Evolutionary conservation across 53 echinoderm and acorn worm species (phyloP).

Genomic region (Holothuria leucospilota): DNA sequence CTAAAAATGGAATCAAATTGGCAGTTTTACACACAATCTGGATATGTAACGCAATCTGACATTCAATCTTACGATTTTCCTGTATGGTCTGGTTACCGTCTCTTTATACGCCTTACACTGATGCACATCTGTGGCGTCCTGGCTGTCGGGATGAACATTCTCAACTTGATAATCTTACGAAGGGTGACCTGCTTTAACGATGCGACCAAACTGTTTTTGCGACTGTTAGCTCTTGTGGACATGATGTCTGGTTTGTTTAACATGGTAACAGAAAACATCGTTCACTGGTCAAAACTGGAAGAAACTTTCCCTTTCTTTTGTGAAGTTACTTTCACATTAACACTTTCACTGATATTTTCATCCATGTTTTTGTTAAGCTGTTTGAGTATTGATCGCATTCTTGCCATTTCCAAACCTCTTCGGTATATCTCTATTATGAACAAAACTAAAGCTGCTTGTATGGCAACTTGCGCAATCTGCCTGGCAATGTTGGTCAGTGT

Average conservation of each 20-base stretch:
- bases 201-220: slow-evolving; percentile 11
- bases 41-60: too few relatives aligned
- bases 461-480: background rate
- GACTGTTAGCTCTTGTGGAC: background rate
- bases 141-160: slow-evolving; percentile 4
- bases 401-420: slow-evolving; percentile 18
- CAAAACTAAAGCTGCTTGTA: background rate
- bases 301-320: background rate
- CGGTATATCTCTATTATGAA: slow-evolving; percentile 7
- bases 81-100: background rate
- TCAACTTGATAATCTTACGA: background rate
- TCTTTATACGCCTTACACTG: background rate
- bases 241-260: slow-evolving; percentile 8
- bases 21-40: too few relatives aligned
- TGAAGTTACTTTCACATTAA: background rate
- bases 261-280: background rate
- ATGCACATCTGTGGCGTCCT: slow-evolving; percentile 2
- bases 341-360: background rate
- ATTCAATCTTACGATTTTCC: too few relatives aligned
- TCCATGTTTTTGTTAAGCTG: slow-evolving; percentile 20
- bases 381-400: slow-evolving; percentile 13
- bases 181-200: slow-evolving; percentile 10
- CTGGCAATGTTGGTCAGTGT: background rate
- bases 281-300: background rate
- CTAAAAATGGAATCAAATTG: too few relatives aligned